Evolutionary conservation across 2,888 invertebrate genomes (phyloP).

Genomic region (Zootermopsis nevadensis): DNA sequence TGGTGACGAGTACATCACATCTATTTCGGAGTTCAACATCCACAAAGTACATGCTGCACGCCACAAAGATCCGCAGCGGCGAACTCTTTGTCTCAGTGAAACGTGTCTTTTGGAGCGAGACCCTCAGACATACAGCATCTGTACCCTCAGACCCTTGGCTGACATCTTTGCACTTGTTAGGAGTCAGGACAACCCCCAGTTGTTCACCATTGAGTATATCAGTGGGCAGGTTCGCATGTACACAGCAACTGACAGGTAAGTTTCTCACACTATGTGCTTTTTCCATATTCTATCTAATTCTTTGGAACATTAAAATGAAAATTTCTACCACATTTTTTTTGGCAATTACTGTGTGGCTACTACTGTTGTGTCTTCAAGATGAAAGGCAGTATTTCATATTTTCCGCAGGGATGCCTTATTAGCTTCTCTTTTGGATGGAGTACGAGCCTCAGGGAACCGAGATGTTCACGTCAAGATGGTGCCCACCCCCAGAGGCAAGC

Average conservation of each 20-base stretch:
- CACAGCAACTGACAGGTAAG: slow-evolving; percentile 88
- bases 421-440: slow-evolving; percentile 95
- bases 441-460: slow-evolving; percentile 95
- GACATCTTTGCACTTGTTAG: slow-evolving; percentile 93
- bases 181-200: slow-evolving; percentile 90
- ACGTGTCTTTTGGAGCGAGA: slow-evolving; percentile 96
- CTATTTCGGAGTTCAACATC: slow-evolving; percentile 95
- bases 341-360: neutral
- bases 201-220: slow-evolving; percentile 93
- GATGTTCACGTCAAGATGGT: slow-evolving; percentile 94
- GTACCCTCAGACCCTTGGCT: slow-evolving; percentile 83
- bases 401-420: slow-evolving; percentile 85
- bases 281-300: too few relatives aligned
- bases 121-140: slow-evolving; percentile 94
- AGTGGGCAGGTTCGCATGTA: slow-evolving; percentile 91
- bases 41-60: slow-evolving; percentile 88
- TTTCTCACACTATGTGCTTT: neutral
- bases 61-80: slow-evolving; percentile 85
- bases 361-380: neutral
- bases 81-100: slow-evolving; percentile 94
- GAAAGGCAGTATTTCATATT: neutral
- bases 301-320: too few relatives aligned
- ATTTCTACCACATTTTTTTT: too few relatives aligned
- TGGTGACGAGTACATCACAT: slow-evolving; percentile 94
- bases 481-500: slow-evolving; percentile 84